Base-by-base conservation (phyloP, 1,140 invertebrate species). In the Trigoniulus corallinus region DNA sequence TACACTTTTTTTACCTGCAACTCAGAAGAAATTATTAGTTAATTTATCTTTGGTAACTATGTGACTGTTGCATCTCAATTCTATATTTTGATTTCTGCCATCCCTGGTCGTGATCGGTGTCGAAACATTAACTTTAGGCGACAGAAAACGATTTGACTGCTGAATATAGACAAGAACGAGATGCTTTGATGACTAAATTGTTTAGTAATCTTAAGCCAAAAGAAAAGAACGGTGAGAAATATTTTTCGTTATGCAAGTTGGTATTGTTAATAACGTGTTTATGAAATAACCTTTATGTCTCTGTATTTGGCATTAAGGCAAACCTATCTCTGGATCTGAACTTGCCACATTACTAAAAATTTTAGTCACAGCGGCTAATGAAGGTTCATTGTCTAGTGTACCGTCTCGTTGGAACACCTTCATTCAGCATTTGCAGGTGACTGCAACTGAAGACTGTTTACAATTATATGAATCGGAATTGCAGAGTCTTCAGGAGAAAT, bases 331-430 rank as follows among this genome's bases (percentile, higher is more conserved):
- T 47, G 57, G 57, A 25, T 22, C 48, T 22, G 54, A 58, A 41
- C 22, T 59, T 3, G 57, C 52, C 3, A 13, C 24, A n/a, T 29
- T 59, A 3, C 29, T 59, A 0, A 40, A 53, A 49, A 49, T 59
- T 41, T 42, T 59, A 13, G 57, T 58, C 1, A 56, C 26, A 26
- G 57, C 57, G 13, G 57, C 57, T 1, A 59, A 59, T 49, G 57
- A 58, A 7, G 57, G 57, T 21, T 58, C 57, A 1, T 34, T 59
- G 21, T 50, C 57, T 13, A 52, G 58, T 3, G 51, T 57, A 10
- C 57, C 57, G 12, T 58, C 47, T 26, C 50, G 57, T 25, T 58
- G 57, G 57, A 47, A 53, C 43, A 26, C 52, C 22, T 58, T 58
- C 54, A 45, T 58, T 37, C 53, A 57, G 13, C 27, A 47, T 13